These are phyloP conservation scores for Lutjanus argentimaculatus DNA, from an alignment of 2,797 vertebrate species.

Conservation along the genomic window DNA sequence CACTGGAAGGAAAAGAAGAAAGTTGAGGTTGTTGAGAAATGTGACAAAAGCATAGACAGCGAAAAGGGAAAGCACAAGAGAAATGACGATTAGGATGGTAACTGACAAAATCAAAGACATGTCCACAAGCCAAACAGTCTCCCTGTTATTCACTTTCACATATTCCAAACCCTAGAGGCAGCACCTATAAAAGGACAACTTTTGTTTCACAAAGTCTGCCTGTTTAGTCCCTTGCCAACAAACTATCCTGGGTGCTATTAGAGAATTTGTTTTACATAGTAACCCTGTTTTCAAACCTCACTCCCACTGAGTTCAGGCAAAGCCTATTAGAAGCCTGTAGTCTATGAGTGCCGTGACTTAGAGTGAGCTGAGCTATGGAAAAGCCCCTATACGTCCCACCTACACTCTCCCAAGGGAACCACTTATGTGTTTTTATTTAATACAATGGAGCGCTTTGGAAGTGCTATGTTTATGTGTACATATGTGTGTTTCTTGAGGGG, in stretches of 20 bases:
- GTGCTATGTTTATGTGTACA: constrained; percentile 1
- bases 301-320: constrained; percentile 61
- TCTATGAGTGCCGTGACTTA: constrained; percentile 40
- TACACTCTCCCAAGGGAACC: constrained; percentile 46
- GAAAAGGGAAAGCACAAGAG: neutral
- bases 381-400: constrained; percentile 52
- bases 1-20: neutral
- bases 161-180: constrained; percentile 21
- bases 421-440: constrained; percentile 51
- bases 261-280: constrained; percentile 38
- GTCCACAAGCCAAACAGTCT: constrained; percentile 9
- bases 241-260: constrained; percentile 35
- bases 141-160: constrained; percentile 32
- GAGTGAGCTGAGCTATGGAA: constrained; percentile 45
- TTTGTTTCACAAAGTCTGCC: constrained; percentile 14
- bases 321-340: constrained; percentile 47
- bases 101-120: constrained; percentile 18
- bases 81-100: constrained; percentile 1
- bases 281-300: constrained; percentile 37
- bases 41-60: neutral
- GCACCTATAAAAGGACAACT: constrained; percentile 26
- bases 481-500: neutral
- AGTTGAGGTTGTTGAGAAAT: neutral
- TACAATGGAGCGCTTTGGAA: constrained; percentile 23
- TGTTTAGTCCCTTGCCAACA: constrained; percentile 38